These are phyloP conservation scores for Poecile montanus DNA, from an alignment of 2,797 vertebrate species.

Conservation along the genomic window DNA sequence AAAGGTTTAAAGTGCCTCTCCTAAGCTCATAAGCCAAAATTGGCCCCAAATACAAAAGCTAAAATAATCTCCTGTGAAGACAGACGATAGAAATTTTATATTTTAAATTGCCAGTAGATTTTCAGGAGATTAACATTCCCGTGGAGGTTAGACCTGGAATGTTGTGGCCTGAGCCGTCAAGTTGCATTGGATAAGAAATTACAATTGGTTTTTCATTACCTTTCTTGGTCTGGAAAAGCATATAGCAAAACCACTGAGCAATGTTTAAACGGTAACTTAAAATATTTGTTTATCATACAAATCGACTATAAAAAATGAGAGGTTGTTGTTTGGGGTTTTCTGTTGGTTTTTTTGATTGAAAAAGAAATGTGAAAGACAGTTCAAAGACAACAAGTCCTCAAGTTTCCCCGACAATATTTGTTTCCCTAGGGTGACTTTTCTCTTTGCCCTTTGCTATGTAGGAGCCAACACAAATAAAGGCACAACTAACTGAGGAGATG, in stretches of 20 bases:
- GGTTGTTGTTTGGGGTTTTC: neutral
- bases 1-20: neutral
- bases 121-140: conserved; percentile 59
- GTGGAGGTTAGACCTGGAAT: conserved; percentile 23
- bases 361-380: neutral
- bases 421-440: neutral
- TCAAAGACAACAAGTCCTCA: conserved; percentile 1
- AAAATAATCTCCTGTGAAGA: conserved; percentile 31
- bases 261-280: neutral
- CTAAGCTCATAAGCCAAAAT: conserved; percentile 40
- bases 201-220: neutral
- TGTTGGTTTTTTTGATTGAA: neutral
- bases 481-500: neutral
- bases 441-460: neutral
- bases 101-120: conserved; percentile 37
- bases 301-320: neutral
- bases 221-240: neutral
- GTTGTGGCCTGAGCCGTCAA: neutral
- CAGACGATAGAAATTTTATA: conserved; percentile 5
- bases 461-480: conserved; percentile 22
- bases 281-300: neutral
- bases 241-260: neutral
- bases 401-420: neutral
- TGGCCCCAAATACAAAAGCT: conserved; percentile 23
- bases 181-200: neutral